A percentile compares a stretch with the other conserved stretches of the same genome.
Conservation (phyloP, 2,888 invertebrate species). For the Andrena praecox region DNA sequence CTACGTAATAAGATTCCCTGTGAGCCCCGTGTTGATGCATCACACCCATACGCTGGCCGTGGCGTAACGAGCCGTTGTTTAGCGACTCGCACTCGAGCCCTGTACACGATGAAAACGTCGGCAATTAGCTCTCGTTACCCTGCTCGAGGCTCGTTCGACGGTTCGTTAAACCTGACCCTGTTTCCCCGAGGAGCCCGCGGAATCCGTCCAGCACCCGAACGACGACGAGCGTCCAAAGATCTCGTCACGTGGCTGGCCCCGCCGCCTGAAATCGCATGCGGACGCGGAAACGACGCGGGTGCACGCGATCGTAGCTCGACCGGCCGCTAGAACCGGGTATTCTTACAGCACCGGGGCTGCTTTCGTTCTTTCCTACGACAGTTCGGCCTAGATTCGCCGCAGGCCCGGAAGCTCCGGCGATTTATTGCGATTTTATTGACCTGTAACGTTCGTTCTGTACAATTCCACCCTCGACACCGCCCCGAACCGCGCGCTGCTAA, state of each 20-base stretch:
- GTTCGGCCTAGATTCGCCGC: slow-evolving; percentile 38
- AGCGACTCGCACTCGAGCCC: slow-evolving; percentile 19
- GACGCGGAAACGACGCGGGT: slow-evolving; percentile 50
- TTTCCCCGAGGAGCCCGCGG: slow-evolving; percentile 45
- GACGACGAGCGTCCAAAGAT: slow-evolving; percentile 24
- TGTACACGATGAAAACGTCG: slow-evolving; percentile 51
- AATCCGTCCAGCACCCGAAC: slow-evolving; percentile 15
- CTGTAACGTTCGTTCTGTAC: not conserved
- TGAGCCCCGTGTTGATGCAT: not conserved
- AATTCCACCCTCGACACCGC: slow-evolving; percentile 12
- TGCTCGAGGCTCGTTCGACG: slow-evolving; percentile 54
- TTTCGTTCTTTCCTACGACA: slow-evolving; percentile 45
- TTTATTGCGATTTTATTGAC: slow-evolving; percentile 48
- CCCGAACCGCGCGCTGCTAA: not conserved
- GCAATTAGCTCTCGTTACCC: slow-evolving; percentile 63
- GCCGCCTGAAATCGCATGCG: slow-evolving; percentile 47
- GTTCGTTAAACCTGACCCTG: slow-evolving; percentile 64
- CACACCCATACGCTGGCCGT: not conserved
- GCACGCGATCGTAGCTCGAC: slow-evolving; percentile 61
- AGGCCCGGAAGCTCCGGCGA: slow-evolving; percentile 19
- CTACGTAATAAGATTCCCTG: slow-evolving; percentile 20
- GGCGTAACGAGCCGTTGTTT: slow-evolving; percentile 42
- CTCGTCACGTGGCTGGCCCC: slow-evolving; percentile 57
- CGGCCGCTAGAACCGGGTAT: slow-evolving; percentile 24
- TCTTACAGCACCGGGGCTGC: slow-evolving; percentile 19